Evolutionary conservation across 2,113 vertebrate genomes (phyloP), one percentile per base, ranked within the genome.

Genomic region (Myotis lucifugus): DNA sequence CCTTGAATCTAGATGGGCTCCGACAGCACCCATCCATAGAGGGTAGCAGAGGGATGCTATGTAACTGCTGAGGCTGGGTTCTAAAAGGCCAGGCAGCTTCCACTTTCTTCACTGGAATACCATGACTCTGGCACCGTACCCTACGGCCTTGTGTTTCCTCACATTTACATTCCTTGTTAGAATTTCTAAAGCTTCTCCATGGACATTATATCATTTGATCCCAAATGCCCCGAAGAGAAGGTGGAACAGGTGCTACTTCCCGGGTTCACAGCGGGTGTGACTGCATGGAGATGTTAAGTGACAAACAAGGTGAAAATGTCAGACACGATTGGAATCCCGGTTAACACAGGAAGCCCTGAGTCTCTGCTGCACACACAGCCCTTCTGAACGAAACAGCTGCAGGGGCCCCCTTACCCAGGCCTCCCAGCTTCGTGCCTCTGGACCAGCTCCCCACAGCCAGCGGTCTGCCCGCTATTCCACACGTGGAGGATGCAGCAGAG

Each of bases 341-440:
- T 17, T 15, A 61, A 78, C 34, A 61, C 3, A 64, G 73, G 54
- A 12, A 37, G 29, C 50, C 61, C n/a, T 12, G 72, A 78, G 87
- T 27, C 42, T 59, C 87, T 64, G n/a, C 25, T 25, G 37, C 40
- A 32, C 40, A 18, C 23, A 2, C 7, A 37, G 18, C 18, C 50
- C 32, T 70, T 79, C 79, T 50, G 79, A 79, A 34, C 29, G 29
- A 13, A 61, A 50, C 3, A 46, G 19, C 2, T 0, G 0, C 59
- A 34, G 61, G 19, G 19, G 10, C 11, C 11, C 18, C 40, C 72
- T 78, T 6, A 7, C 34, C 7, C 14, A 0, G 42, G 29, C 21
- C 13, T 0, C n/a, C 50, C 61, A n/a, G 48, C 14, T 21, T 69
- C 0, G 0, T 15, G 59, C n/a, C 10, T 85, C 73, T 3, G 15